Conservation (phyloP, 2,888 invertebrate species). For the Pemphredon lugubris region DNA sequence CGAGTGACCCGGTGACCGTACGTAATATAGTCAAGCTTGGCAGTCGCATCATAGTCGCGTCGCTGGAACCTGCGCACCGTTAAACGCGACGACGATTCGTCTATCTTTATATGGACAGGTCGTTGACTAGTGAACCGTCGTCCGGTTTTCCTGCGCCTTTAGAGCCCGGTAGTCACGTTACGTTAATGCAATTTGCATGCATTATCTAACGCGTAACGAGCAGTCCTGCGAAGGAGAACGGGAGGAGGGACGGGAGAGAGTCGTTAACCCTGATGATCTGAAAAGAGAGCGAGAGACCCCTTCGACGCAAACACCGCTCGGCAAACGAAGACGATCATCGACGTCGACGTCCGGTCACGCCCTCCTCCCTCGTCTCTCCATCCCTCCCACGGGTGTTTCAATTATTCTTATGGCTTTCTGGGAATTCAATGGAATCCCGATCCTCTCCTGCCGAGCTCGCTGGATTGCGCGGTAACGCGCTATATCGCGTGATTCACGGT, state of each 20-base stretch:
- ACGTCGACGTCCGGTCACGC: slow-evolving; percentile 42
- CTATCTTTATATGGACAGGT: slow-evolving; percentile 64
- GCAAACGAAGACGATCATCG: slow-evolving; percentile 7
- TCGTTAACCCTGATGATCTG: slow-evolving; percentile 52
- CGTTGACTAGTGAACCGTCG: slow-evolving; percentile 60
- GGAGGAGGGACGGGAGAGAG: slow-evolving; percentile 37
- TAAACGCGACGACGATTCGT: slow-evolving; percentile 58
- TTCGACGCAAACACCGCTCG: too few relatives aligned
- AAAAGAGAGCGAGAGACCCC: too few relatives aligned
- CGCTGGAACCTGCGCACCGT: slow-evolving; percentile 48
- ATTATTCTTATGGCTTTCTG: neutral
- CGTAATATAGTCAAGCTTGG: slow-evolving; percentile 60
- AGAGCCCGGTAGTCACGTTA: slow-evolving; percentile 66
- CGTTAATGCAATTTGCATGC: slow-evolving; percentile 73
- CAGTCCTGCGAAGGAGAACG: slow-evolving; percentile 26
- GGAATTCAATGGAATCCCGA: neutral
- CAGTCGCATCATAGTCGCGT: slow-evolving; percentile 50
- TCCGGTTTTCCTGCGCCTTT: slow-evolving; percentile 44
- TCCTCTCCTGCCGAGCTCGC: neutral
- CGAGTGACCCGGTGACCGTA: slow-evolving; percentile 48
- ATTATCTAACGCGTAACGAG: slow-evolving; percentile 70
- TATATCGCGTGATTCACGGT: neutral
- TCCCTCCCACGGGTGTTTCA: too few relatives aligned
- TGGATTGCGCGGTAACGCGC: too few relatives aligned
- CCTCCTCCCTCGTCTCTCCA: neutral